Evolutionary conservation across 2,113 vertebrate species (phyloP).

Genomic region (Piaya cayana): DNA sequence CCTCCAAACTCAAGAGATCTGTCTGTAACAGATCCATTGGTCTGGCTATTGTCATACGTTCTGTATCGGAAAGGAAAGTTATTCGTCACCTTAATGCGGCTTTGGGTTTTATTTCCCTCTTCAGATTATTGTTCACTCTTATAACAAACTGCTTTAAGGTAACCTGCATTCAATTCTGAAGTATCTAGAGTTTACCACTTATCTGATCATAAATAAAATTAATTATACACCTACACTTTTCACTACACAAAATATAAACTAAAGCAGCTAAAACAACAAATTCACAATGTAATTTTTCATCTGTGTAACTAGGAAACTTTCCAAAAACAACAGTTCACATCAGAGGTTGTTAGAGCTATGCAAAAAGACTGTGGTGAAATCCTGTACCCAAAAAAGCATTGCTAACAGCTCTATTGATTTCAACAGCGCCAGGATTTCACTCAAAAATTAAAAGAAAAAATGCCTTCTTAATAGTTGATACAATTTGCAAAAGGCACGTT

Average conservation of each 20-base stretch:
- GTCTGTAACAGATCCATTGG: not conserved
- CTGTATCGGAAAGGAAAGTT: not conserved
- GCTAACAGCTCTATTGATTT: not conserved
- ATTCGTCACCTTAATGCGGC: not conserved
- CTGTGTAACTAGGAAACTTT: not conserved
- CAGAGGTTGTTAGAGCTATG: not conserved
- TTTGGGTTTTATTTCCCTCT: not conserved
- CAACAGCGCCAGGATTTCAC: not conserved
- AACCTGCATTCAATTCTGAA: not conserved
- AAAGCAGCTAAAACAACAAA: slow-evolving; percentile 28
- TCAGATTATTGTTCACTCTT: not conserved
- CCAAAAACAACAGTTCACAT: not conserved
- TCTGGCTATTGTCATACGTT: not conserved
- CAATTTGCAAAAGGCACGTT: not conserved
- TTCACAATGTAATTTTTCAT: slow-evolving; percentile 34
- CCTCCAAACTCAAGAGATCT: not conserved
- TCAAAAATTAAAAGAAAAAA: not conserved
- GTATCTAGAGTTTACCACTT: not conserved
- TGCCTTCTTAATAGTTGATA: not conserved
- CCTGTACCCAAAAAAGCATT: not conserved
- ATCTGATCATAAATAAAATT: slow-evolving; percentile 38
- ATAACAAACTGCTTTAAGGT: not conserved
- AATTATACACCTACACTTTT: slow-evolving; percentile 10
- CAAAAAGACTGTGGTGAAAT: not conserved
- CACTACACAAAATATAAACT: not conserved